These are phyloP conservation scores for Metaphire vulgaris DNA, from an alignment of 1,140 invertebrate species.

Conservation along the genomic window DNA sequence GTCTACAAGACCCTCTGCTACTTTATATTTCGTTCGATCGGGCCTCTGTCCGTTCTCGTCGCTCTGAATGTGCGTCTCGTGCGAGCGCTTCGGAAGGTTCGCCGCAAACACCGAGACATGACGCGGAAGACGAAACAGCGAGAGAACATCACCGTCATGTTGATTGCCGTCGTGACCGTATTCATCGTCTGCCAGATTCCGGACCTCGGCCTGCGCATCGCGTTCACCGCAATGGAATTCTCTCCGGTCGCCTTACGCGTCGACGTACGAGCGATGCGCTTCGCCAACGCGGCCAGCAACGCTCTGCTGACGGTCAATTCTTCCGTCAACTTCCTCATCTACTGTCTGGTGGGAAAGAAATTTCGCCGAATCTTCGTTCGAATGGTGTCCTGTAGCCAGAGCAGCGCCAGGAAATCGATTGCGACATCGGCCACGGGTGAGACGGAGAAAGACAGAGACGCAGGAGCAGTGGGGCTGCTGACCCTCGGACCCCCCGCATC, in stretches of 20 bases:
- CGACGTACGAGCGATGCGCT: no score
- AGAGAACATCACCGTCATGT: conserved; percentile 24
- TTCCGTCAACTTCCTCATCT: no score
- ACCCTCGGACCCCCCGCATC: no score
- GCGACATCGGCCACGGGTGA: no score
- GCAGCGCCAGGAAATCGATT: no score
- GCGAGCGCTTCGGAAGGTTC: conserved; percentile 11
- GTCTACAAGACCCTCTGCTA: conserved; percentile 28
- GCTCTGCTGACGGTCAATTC: no score
- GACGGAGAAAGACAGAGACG: no score
- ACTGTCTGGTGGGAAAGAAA: no score
- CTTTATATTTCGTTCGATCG: conserved; percentile 28
- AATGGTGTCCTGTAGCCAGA: no score
- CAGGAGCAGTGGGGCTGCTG: no score
- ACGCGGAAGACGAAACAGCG: conserved; percentile 6
- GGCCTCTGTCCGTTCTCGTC: conserved; percentile 26
- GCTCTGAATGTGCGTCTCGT: conserved; percentile 22
- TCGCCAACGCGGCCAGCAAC: no score
- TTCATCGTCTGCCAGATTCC: conserved; percentile 26
- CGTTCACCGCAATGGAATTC: conserved; percentile 2
- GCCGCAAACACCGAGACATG: conserved; percentile 10
- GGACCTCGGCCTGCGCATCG: conserved; percentile 21
- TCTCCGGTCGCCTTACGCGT: conserved; percentile 11
- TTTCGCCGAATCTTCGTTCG: no score
- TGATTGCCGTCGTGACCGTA: conserved; percentile 24